Evolutionary conservation across 2,888 invertebrate species (phyloP), one percentile per base, ranked within the genome.

Genomic region (Crepidodera aurea): DNA sequence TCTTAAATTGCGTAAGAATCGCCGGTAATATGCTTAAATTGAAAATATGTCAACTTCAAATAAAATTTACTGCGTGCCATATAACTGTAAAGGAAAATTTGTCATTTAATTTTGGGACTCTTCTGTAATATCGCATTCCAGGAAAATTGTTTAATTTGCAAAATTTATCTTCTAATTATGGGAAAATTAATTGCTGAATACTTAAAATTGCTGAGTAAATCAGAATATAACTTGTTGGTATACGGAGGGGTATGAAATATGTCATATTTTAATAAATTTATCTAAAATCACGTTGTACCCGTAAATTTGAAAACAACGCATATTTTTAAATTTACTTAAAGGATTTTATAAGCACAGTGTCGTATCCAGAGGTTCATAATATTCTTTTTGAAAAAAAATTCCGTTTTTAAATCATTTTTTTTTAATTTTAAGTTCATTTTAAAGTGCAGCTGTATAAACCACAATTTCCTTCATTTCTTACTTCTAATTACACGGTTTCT

Each of bases 91-190:
- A 40, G 40, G 40, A 34, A 25, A 44, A 27, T 27, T 48, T 29
- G 27, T 48, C 48, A 48, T 48, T 48, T 12, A 13, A 27, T 27
- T 48, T 48, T 16, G 12, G 27, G 15, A 13, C 0, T 48, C 46
- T 12, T 46, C 25, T 13, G 22, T 46, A 22, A 12, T 29, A 27
- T 48, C 8, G 29, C 25, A 13, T 19, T 48, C 48, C 13, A 2
- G 16, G 46, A 44, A 55, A 55, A 55, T 44, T 29, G 55, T 44
- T 25, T 55, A 55, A 44, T 55, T 55, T 12, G 55, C 55, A 16
- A 55, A 55, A 55, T 54, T 29, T 54, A 54, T 54, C 15, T 29
- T 55, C 44, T 44, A 42, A 44, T 55, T 44, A 44, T 42, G 55
- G n/a, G 55, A 55, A 44, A 32, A 55, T 55, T 55, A 55, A 55